Base-by-base conservation (phyloP, 1,140 invertebrate species). In the Hormaphis cornu region DNA sequence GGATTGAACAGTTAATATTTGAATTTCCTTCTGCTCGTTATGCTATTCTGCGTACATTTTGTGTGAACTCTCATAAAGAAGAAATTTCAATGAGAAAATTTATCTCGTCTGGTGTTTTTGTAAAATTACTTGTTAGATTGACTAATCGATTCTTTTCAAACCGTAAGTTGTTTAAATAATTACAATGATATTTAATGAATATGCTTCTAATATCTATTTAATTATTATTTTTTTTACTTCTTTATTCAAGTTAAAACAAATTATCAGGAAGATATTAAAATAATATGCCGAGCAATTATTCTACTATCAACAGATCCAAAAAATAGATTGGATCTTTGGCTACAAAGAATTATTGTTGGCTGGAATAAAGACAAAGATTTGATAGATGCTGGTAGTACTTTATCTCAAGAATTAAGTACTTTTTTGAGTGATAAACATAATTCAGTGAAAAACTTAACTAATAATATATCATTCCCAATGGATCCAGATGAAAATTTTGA, bases 1-100 rank as follows among this genome's bases (percentile, higher is more conserved):
- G 61, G 61, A 66, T 66, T 50, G 61, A 66, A 24, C 61, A 66
- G 20, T 66, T 66, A 33, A 35, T 66, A 48, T 66, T 66, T 66
- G 44, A 50, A 33, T 66, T 50, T 66, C 35, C 44, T 1, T 66
- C 61, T 20, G 30, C 20, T 3, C 61, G 44, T 16, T 50, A 66
- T 66, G 61, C 61, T 66, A 20, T 66, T 48, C 1, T 66, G 50
- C 24, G 20, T 16, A 66, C 44, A 35, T 66, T 66, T 33, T 66
- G 61, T 50, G 44, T 18, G 20, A 50, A 16, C 24, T 6, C 20
- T 5, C 30, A 4, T 22, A 66, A 66, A 50, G 61, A 48, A 35
- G 30, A 33, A 22, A 66, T 66, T 33, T 48, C 28, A 33, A 33
- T 66, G 44, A 66, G 16, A 2, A 66, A 66, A 35, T 66, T 66